Percentiles rank a stretch among this genome's conserved stretches.
Evolutionary conservation across 1,140 invertebrate genomes (phyloP).

Genomic region (Hyposmocoma kahamanoa): DNA sequence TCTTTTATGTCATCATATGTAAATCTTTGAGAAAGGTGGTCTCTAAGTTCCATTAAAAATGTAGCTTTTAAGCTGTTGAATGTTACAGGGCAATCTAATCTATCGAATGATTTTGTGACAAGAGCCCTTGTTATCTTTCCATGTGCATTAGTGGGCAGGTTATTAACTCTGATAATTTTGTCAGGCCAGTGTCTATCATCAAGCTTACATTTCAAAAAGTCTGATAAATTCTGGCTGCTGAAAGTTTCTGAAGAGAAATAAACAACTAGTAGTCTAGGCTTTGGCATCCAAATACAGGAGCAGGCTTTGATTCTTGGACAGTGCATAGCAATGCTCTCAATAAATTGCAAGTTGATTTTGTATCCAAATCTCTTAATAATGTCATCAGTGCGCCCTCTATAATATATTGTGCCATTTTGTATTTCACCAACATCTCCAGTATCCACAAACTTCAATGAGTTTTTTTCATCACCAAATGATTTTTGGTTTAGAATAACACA

Average conservation of each 20-base stretch:
- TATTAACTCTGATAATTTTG: slow-evolving; percentile 66
- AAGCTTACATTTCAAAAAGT: slow-evolving; percentile 61
- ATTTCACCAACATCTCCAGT: slow-evolving; percentile 81
- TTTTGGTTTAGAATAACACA: slow-evolving; percentile 77
- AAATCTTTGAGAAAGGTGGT: slow-evolving; percentile 28
- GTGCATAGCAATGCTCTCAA: slow-evolving; percentile 74
- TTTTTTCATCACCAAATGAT: slow-evolving; percentile 33
- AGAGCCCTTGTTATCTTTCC: slow-evolving; percentile 73
- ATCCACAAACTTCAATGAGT: slow-evolving; percentile 72
- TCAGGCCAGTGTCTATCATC: slow-evolving; percentile 73
- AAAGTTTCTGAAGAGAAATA: slow-evolving; percentile 67
- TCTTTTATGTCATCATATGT: slow-evolving; percentile 64
- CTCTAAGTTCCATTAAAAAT: slow-evolving; percentile 44
- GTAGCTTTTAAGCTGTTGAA: slow-evolving; percentile 23
- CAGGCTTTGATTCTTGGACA: slow-evolving; percentile 67
- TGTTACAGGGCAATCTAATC: slow-evolving; percentile 17
- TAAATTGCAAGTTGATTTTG: slow-evolving; percentile 76
- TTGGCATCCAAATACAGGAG: slow-evolving; percentile 70
- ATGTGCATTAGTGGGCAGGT: slow-evolving; percentile 76
- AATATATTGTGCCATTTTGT: slow-evolving; percentile 74
- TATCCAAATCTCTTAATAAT: slow-evolving; percentile 84
- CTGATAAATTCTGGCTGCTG: slow-evolving; percentile 42
- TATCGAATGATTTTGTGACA: slow-evolving; percentile 46
- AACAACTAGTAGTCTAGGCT: slow-evolving; percentile 65
- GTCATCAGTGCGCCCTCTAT: slow-evolving; percentile 78